Evolutionary conservation across 2,113 vertebrate genomes (phyloP), one percentile per base, ranked within the genome.

Genomic region (Phrynosoma platyrhinos): DNA sequence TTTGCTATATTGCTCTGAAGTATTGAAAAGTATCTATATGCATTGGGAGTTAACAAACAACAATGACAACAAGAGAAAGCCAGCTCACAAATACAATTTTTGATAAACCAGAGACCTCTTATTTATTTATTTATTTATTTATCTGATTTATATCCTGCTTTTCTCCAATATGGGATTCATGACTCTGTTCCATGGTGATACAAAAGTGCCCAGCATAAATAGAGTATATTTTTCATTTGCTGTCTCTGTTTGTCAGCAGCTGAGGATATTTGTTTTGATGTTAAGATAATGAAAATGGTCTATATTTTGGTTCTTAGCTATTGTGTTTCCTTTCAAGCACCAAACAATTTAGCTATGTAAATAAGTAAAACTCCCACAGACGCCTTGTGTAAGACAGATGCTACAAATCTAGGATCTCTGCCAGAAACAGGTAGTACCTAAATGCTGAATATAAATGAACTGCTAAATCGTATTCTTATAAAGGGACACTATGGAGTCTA

Each of bases 381-480:
- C 36, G 6, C 9, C n/a, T 69, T 80, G 53, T 62, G 7, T 71
- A 36, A 83, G 36, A 27, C 20, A 83, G 27, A 72, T 79, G 53
- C 27, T 62, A 72, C 14, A 79, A 32, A 53, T 79, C 66, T 79
- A 79, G 68, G 69, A 80, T 6, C 55, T 36, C 75, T 75, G 55
- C 77, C 86, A 88, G 66, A 89, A 66, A 8, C 23, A 79, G 64
- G 76, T 66, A 30, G 25, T 9, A 74, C 82, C 62, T 32, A 74
- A 90, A 42, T 42, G 10, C 42, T 90, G 42, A 53, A 76, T 55
- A 58, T 75, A 84, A 68, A 87, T 62, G 72, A 72, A 87, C 40
- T 68, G 10, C 18, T 66, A 58, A 75, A 66, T 75, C n/a, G 64
- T 21, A 75, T 12, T 53, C 82, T 69, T 74, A 2, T 74, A 87